Evolutionary conservation across 2,888 invertebrate genomes (phyloP).

Genomic region (Mythimna albipuncta): DNA sequence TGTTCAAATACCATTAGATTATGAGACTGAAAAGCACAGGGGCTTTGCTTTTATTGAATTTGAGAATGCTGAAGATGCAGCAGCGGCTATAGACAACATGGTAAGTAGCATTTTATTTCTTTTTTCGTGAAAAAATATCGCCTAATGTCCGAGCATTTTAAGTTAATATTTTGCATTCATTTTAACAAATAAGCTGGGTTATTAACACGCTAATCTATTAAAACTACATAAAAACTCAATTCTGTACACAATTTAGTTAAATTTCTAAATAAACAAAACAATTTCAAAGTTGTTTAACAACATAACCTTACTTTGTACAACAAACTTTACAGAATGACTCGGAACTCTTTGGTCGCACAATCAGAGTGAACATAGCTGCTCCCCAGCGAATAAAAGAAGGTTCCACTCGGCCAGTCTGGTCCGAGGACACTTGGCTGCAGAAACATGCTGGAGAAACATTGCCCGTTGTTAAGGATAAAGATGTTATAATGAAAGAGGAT

Average conservation of each 20-base stretch:
- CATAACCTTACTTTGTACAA: conserved; percentile 10
- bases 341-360: conserved; percentile 98
- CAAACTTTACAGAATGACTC: conserved; percentile 96
- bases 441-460: conserved; percentile 98
- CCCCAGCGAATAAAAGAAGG: conserved; percentile 99
- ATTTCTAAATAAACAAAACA: not conserved
- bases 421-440: conserved; percentile 99
- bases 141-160: too few species aligned
- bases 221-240: too few species aligned
- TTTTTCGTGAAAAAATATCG: not conserved
- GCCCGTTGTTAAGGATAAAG: conserved; percentile 84
- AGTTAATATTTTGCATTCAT: not conserved
- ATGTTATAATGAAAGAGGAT: conserved; percentile 68
- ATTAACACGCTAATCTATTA: too few species aligned
- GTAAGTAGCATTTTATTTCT: conserved; percentile 83
- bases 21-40: conserved; percentile 98
- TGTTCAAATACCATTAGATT: conserved; percentile 99
- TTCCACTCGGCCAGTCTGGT: conserved; percentile 98
- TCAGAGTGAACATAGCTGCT: conserved; percentile 98
- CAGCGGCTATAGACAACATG: conserved; percentile 99
- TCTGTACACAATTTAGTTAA: not conserved
- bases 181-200: not conserved
- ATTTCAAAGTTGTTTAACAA: not conserved
- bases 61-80: conserved; percentile 99
- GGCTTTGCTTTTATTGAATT: conserved; percentile 99